A percentile compares a stretch with the other conserved stretches of the same genome.
Evolutionary conservation across 2,797 vertebrate genomes (phyloP).

Genomic region (Poecile montanus): DNA sequence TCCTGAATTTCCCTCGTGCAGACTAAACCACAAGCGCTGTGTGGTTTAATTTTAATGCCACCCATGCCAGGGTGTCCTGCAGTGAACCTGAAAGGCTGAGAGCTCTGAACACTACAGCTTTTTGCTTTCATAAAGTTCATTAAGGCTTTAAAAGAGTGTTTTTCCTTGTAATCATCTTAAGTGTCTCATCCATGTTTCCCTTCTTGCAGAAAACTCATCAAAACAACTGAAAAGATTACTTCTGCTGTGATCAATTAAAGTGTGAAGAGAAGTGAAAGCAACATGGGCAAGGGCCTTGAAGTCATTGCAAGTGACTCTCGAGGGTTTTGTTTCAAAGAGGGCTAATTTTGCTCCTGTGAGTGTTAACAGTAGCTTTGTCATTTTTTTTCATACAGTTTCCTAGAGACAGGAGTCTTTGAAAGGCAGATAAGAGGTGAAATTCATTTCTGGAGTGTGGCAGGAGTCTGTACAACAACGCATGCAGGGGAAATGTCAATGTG

Average conservation of each 20-base stretch:
- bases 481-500: neutral
- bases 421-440: neutral
- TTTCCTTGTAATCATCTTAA: slow-evolving; percentile 29
- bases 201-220: slow-evolving; percentile 21
- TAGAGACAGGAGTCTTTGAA: slow-evolving; percentile 30
- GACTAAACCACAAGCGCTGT: neutral
- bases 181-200: neutral
- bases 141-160: slow-evolving; percentile 27
- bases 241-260: slow-evolving; percentile 23
- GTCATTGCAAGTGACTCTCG: neutral
- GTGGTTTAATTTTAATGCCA: neutral
- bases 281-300: neutral
- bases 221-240: slow-evolving; percentile 42
- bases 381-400: slow-evolving; percentile 30
- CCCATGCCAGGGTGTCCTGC: neutral
- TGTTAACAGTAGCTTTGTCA: neutral
- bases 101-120: neutral
- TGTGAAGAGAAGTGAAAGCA: slow-evolving; percentile 14
- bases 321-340: slow-evolving; percentile 35
- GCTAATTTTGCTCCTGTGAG: neutral
- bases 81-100: slow-evolving; percentile 1
- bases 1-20: neutral
- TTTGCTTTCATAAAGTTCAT: slow-evolving; percentile 17
- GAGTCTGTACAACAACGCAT: neutral
- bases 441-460: neutral